Conservation (phyloP, 2,888 invertebrate genomes). For the Athalia rosae region DNA sequence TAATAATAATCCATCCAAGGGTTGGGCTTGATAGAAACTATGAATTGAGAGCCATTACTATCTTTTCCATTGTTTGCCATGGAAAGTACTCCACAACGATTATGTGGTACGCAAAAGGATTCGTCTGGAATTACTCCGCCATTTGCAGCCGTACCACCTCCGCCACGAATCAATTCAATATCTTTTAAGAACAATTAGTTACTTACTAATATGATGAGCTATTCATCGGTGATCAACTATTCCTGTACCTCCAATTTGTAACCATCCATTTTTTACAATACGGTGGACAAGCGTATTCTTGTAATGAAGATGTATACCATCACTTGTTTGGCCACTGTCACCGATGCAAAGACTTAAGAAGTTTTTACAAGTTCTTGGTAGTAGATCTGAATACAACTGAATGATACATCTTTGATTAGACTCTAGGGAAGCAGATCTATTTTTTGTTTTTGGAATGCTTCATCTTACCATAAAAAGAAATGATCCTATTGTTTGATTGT, state of each 20-base stretch:
- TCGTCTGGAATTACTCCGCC: constrained; percentile 77
- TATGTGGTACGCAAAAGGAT: constrained; percentile 80
- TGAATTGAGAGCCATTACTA: constrained; percentile 83
- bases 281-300: constrained; percentile 65
- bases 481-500: constrained; percentile 74
- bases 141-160: constrained; percentile 72
- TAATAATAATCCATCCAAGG: constrained; percentile 84
- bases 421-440: neutral
- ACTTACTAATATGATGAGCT: neutral
- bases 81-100: constrained; percentile 81
- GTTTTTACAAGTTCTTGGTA: constrained; percentile 77
- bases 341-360: constrained; percentile 77
- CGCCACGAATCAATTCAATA: constrained; percentile 37
- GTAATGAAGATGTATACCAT: constrained; percentile 63
- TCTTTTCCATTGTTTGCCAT: constrained; percentile 83
- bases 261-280: constrained; percentile 82
- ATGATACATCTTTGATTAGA: constrained; percentile 46
- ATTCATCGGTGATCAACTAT: neutral
- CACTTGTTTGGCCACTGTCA: constrained; percentile 61
- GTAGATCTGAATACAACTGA: constrained; percentile 78
- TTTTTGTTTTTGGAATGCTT: neutral
- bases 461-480: constrained; percentile 78
- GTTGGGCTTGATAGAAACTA: constrained; percentile 79
- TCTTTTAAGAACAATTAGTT: constrained; percentile 42
- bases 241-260: constrained; percentile 79